These are phyloP conservation scores for Harpegnathos saltator DNA, from an alignment of 1,140 invertebrate genomes.

Conservation along the genomic window DNA sequence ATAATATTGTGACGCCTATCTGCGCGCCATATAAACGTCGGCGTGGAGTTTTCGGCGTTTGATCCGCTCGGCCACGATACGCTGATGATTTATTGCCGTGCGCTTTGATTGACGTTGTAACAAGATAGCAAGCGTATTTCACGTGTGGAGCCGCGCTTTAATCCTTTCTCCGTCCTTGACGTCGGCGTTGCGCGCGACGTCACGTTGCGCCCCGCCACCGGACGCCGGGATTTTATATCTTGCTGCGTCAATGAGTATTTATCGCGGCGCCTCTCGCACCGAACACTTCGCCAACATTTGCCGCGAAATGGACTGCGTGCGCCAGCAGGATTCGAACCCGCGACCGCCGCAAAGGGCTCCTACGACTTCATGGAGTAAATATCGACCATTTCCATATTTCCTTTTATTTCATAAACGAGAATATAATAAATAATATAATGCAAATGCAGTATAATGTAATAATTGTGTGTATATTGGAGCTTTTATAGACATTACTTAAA, in stretches of 20 bases:
- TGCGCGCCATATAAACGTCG: slow-evolving; percentile 37
- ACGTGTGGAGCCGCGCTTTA: slow-evolving; percentile 52
- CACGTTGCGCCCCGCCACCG: background rate
- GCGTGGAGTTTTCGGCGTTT: slow-evolving; percentile 43
- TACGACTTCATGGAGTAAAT: too few relatives aligned
- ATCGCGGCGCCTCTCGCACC: background rate
- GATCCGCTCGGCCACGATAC: slow-evolving; percentile 53
- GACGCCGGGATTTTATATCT: too few relatives aligned
- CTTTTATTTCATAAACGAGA: too few relatives aligned
- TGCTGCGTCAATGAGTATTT: slow-evolving; percentile 42
- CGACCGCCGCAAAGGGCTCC: too few relatives aligned
- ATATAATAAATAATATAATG: too few relatives aligned
- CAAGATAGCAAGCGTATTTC: slow-evolving; percentile 60
- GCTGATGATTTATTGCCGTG: slow-evolving; percentile 54
- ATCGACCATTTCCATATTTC: too few relatives aligned
- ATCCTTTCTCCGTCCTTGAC: slow-evolving; percentile 36
- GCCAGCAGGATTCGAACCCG: background rate
- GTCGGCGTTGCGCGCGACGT: slow-evolving; percentile 39
- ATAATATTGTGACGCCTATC: slow-evolving; percentile 53
- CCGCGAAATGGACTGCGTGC: too few relatives aligned
- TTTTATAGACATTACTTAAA: too few relatives aligned
- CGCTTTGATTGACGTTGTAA: slow-evolving; percentile 57
- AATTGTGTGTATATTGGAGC: too few relatives aligned
- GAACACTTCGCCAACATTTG: slow-evolving; percentile 1
- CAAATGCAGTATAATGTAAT: too few relatives aligned